Evolutionary conservation across 2,888 invertebrate species (phyloP), one percentile per base, ranked within the genome.

Genomic region (Chelonus formosanus): DNA sequence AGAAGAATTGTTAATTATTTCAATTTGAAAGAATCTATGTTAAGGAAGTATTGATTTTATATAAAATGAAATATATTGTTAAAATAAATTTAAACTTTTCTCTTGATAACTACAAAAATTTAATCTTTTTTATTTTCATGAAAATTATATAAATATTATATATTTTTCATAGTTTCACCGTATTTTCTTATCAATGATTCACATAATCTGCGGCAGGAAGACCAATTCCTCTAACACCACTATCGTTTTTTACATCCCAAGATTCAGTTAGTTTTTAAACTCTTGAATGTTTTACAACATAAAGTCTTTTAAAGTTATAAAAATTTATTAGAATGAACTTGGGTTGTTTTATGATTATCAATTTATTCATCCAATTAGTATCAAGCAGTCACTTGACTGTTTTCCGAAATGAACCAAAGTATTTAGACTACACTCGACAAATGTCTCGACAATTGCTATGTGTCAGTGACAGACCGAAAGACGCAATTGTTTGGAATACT

Each of bases 181-280:
- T 7, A 52, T 52, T 52, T 52, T 6, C 52, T 52, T 52, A 52
- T 52, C 52, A 32, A 32, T 52, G 52, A 52, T 52, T 52, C 52
- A 52, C 8, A 32, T 7, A 52, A 52, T 52, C 34, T 52, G 52
- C 34, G 52, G 52, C 52, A 52, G 52, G 52, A 52, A 52, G 34
- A 31, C 8, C 5, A 32, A 32, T 52, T 52, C 34, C 52, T 52
- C 52, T 31, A 8, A 31, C 5, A 34, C 34, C 8, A 52, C 8
- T 52, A 52, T 52, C 34, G 52, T 52, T 32, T 52, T 4, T 32
- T 52, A 5, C 34, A 32, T 3, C 32, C 32, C 3, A 34, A 52
- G 8, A 48, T 48, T 10, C 48, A 20, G 48, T 20, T 31, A 48
- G 48, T 48, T 20, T 20, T 20, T 20, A 2, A 20, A 20, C 2